Base-by-base conservation (phyloP, 2,797 vertebrate genomes). In the Knipowitschia caucasica region DNA sequence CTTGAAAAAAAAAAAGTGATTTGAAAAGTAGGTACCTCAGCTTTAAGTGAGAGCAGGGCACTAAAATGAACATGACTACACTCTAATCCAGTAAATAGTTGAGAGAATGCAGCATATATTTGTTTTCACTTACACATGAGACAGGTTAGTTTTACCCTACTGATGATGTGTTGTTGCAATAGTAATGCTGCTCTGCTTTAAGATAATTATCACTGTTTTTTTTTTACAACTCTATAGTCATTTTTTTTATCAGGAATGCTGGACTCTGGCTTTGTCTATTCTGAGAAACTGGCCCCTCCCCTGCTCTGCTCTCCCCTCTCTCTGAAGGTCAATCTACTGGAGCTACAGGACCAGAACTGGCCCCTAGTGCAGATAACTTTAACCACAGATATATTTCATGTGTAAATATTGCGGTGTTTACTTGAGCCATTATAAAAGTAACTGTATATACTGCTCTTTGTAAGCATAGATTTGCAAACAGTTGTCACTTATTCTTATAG, bases 231-330 rank as follows among this genome's bases (percentile, higher is more conserved):
- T 68, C 38, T 66, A 73, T 70, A 50, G 73, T 71, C 67, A 59
- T 68, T 75, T 67, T 72, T 63, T 68, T 69, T 62, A 77, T 79
- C 72, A 71, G 80, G 82, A 85, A 86, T 89, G 82, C 73, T 72
- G 78, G 75, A 84, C 75, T 80, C 82, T 83, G 83, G 86, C 80
- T 85, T 90, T 86, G 83, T 90, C 88, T 91, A 91, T 91, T 90
- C 89, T 83, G 81, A 89, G 87, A 88, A 80, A 69, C 77, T 61
- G 44, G 39, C 69, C 75, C 69, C 17, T 65, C 69, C 67, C 68
- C 66, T 27, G 7, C 21, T 51, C 76, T 71, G 79, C 84, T 86
- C 84, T 84, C 83, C 77, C 77, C 70, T 80, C 76, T 71, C 77
- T 77, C 70, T 89, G 87, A 91, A 91, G 89, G 89, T 91, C 86